Conservation (phyloP, 1,140 invertebrate genomes). For the Hyles euphorbiae region DNA sequence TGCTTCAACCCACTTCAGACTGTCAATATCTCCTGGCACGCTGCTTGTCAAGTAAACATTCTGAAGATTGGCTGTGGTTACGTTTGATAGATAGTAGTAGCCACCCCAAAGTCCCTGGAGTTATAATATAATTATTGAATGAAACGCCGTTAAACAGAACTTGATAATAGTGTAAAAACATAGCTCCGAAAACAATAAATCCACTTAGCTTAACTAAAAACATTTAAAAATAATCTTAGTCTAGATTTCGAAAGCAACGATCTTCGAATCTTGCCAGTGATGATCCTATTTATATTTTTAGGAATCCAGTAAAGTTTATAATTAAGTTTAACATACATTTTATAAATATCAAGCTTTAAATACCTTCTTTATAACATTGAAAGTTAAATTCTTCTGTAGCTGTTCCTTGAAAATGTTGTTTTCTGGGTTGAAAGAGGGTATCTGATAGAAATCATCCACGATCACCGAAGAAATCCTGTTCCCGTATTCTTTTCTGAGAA, state of each 20-base stretch:
- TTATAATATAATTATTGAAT: conserved; percentile 1
- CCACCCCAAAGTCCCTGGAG: conserved; percentile 32
- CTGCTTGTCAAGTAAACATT: conserved; percentile 12
- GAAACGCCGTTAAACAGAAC: no score
- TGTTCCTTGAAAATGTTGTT: conserved; percentile 27
- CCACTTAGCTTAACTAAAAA: no score
- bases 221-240: no score
- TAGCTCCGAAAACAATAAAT: no score
- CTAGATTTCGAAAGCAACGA: no score
- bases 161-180: no score
- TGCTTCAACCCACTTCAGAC: conserved; percentile 23
- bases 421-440: conserved; percentile 21
- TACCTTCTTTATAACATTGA: conserved; percentile 33
- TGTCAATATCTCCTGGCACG: conserved; percentile 19
- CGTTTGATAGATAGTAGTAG: conserved; percentile 21
- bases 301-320: no score
- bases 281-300: no score
- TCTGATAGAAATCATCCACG: conserved; percentile 26
- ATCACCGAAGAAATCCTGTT: conserved; percentile 22
- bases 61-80: conserved; percentile 7
- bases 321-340: no score
- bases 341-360: no score
- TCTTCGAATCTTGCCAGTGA: no score
- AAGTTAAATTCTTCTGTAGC: conserved; percentile 23
- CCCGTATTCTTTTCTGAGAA: conserved; percentile 15